A percentile compares a stretch with the other conserved stretches of the same genome.
phyloP scores from a whole-genome alignment of 2,797 vertebrate species.

The Eurystomus glaucurus region DNA sequence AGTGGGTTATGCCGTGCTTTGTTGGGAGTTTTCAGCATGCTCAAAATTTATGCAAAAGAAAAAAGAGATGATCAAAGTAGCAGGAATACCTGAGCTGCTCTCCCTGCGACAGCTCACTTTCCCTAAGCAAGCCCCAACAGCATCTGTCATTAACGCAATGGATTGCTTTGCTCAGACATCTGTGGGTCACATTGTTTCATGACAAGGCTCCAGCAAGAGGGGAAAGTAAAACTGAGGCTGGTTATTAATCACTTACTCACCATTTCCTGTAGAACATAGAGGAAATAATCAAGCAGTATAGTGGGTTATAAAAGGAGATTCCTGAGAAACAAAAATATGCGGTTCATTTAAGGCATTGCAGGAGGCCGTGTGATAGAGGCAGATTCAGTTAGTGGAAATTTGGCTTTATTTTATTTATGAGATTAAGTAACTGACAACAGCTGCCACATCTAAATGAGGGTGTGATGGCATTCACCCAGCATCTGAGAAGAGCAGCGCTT shows the following conservation, averaged over 20 bases:
- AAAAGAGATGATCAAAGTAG: constrained; percentile 66
- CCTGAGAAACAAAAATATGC: constrained; percentile 69
- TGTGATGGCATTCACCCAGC: constrained; percentile 56
- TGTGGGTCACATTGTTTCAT: constrained; percentile 81
- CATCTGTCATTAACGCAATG: constrained; percentile 74
- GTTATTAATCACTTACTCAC: constrained; percentile 83
- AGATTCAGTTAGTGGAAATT: constrained; percentile 36
- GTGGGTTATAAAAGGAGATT: constrained; percentile 71
- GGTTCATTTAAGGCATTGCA: constrained; percentile 60
- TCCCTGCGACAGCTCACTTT: constrained; percentile 60
- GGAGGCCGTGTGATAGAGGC: neutral
- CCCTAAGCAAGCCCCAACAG: constrained; percentile 66
- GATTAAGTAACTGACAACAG: constrained; percentile 72
- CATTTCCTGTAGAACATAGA: constrained; percentile 71
- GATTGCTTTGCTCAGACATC: constrained; percentile 80
- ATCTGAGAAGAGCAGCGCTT: constrained; percentile 55
- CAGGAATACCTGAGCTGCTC: constrained; percentile 66
- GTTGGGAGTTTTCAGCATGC: constrained; percentile 25
- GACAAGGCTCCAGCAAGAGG: constrained; percentile 73
- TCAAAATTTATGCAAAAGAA: constrained; percentile 54
- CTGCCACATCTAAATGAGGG: constrained; percentile 57
- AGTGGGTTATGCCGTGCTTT: neutral
- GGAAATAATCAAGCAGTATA: constrained; percentile 71
- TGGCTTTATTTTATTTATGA: constrained; percentile 65
- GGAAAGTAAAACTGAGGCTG: constrained; percentile 78